These are phyloP conservation scores for Tetramorium parvispinum DNA, from an alignment of 1,140 invertebrate genomes.

Conservation along the genomic window DNA sequence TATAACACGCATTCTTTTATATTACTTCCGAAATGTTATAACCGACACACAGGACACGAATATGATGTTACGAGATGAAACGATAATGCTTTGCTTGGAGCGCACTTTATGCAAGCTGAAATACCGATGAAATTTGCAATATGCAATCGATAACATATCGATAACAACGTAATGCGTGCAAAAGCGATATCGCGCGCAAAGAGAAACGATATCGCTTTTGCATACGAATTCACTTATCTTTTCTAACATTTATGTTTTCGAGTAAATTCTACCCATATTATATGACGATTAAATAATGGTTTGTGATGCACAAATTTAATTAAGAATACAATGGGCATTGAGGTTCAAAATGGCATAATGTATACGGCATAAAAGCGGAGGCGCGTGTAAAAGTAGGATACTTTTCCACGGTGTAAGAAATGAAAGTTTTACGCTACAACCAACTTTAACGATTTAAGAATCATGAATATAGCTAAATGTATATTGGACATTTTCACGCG, in stretches of 20 bases:
- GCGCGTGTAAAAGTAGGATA: slow-evolving; percentile 23
- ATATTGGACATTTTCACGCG: neutral
- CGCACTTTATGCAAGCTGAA: slow-evolving; percentile 14
- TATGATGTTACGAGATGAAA: slow-evolving; percentile 7
- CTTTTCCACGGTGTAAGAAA: slow-evolving; percentile 10
- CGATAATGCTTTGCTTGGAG: slow-evolving; percentile 29
- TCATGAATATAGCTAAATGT: neutral
- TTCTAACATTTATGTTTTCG: neutral
- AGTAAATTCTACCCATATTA: slow-evolving; percentile 9
- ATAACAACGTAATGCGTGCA: slow-evolving; percentile 8
- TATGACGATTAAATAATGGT: slow-evolving; percentile 42
- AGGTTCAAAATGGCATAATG: slow-evolving; percentile 36
- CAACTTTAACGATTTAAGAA: slow-evolving; percentile 14
- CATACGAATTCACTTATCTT: neutral
- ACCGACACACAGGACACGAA: neutral
- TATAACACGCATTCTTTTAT: neutral
- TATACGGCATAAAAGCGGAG: neutral
- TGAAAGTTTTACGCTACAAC: slow-evolving; percentile 24
- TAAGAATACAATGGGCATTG: slow-evolving; percentile 36
- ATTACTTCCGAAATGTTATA: neutral
- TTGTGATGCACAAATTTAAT: slow-evolving; percentile 53
- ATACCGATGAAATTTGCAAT: slow-evolving; percentile 49
- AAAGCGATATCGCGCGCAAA: slow-evolving; percentile 21
- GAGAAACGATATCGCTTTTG: neutral
- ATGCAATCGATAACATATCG: slow-evolving; percentile 45